Evolutionary conservation across 2,888 invertebrate genomes (phyloP).

Genomic region (Apotomis turbidana): DNA sequence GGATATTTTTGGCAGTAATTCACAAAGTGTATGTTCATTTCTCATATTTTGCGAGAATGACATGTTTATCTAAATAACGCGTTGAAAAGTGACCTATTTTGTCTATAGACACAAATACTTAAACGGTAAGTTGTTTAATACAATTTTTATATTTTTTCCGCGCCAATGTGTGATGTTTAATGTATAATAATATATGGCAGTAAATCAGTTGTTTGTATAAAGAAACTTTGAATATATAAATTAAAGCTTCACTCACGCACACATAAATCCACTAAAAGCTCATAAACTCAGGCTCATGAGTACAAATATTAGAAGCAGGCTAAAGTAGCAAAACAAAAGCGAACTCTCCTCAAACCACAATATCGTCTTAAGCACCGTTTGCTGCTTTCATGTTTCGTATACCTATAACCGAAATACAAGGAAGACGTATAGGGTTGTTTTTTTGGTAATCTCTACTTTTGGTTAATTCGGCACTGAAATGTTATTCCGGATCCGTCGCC

Average conservation of each 20-base stretch:
- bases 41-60: no score
- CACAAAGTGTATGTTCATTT: neutral
- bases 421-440: slow-evolving; percentile 3
- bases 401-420: slow-evolving; percentile 1
- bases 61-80: no score
- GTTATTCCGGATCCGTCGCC: slow-evolving; percentile 22
- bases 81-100: no score
- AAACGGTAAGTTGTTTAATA: no score
- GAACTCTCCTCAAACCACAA: neutral
- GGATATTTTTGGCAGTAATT: slow-evolving; percentile 5
- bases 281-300: neutral
- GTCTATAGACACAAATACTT: no score
- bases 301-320: neutral
- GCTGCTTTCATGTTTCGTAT: neutral
- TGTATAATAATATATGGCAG: no score
- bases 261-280: neutral
- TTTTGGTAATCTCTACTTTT: slow-evolving; percentile 6
- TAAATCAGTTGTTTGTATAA: no score
- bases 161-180: no score
- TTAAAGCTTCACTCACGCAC: neutral
- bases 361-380: neutral
- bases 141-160: no score
- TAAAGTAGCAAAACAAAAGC: neutral
- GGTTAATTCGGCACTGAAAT: slow-evolving; percentile 19
- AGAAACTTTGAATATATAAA: no score